phyloP scores from a whole-genome alignment of 2,888 invertebrate species.

The Tenthredo livida region DNA sequence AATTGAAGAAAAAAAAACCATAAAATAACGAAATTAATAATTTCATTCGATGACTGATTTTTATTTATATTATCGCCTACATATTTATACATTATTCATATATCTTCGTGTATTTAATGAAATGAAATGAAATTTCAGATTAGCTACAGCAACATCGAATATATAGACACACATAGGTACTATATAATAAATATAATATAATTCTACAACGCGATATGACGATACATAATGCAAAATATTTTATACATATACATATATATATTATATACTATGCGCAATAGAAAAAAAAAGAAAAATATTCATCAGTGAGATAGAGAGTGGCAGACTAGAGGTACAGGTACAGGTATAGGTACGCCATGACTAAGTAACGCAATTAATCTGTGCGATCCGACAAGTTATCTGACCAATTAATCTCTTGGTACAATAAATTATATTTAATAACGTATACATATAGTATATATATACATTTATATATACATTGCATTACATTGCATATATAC shows the following conservation, averaged over 20 bases:
- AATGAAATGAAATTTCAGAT: too few relatives aligned
- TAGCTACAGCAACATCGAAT: too few relatives aligned
- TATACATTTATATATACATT: not conserved
- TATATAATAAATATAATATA: too few relatives aligned
- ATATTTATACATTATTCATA: too few relatives aligned
- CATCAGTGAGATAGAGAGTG: not conserved
- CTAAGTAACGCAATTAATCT: conserved; percentile 55
- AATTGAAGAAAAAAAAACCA: too few relatives aligned
- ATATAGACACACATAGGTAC: too few relatives aligned
- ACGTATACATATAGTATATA: not conserved
- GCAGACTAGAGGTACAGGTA: not conserved
- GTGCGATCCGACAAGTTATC: conserved; percentile 52
- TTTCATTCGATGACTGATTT: too few relatives aligned
- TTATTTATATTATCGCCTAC: too few relatives aligned
- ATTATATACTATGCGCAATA: not conserved
- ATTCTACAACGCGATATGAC: too few relatives aligned
- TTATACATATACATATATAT: not conserved
- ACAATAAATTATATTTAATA: conserved; percentile 54
- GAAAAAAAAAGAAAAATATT: not conserved
- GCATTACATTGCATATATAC: not conserved
- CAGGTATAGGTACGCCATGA: conserved; percentile 31
- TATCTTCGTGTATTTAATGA: too few relatives aligned
- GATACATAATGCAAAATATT: too few relatives aligned
- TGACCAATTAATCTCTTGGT: conserved; percentile 44
- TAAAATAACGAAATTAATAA: too few relatives aligned